Evolutionary conservation across 1,140 invertebrate genomes (phyloP).

Genomic region (Lepidurus apus): DNA sequence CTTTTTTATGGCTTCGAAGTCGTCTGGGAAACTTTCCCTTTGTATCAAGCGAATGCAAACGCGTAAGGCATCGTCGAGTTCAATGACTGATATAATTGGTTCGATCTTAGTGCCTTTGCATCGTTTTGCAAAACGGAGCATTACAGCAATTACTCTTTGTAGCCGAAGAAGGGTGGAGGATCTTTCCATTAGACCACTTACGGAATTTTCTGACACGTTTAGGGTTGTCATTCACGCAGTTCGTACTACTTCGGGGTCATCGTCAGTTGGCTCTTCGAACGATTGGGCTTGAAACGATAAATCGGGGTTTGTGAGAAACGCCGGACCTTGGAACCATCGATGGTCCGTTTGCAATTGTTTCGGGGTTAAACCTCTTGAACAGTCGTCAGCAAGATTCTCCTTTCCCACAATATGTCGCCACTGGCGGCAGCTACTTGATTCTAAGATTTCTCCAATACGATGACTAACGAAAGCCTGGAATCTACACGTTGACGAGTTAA

Average conservation of each 20-base stretch:
- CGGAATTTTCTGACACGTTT: neutral
- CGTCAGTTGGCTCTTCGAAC: no score
- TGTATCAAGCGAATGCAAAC: neutral
- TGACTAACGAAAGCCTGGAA: slow-evolving; percentile 31
- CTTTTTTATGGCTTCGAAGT: neutral
- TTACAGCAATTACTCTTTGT: neutral
- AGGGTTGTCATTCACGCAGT: neutral
- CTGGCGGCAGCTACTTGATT: neutral
- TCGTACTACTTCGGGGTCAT: neutral
- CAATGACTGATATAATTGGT: neutral
- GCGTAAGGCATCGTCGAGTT: neutral
- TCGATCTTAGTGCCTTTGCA: neutral
- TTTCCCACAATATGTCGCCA: slow-evolving; percentile 32
- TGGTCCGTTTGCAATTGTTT: neutral
- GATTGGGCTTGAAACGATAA: no score
- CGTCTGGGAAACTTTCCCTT: neutral
- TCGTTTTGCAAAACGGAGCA: neutral
- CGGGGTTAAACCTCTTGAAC: slow-evolving; percentile 20
- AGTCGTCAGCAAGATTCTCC: slow-evolving; percentile 35
- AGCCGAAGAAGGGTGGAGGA: neutral
- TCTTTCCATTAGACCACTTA: neutral
- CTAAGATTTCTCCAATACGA: slow-evolving; percentile 34
- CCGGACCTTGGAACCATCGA: slow-evolving; percentile 22
- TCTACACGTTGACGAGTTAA: neutral
- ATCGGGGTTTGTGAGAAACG: neutral